A percentile compares a stretch with the other conserved stretches of the same genome.
Evolutionary conservation across 2,888 invertebrate genomes (phyloP).

Genomic region (Sphaerophoria rueppellii): DNA sequence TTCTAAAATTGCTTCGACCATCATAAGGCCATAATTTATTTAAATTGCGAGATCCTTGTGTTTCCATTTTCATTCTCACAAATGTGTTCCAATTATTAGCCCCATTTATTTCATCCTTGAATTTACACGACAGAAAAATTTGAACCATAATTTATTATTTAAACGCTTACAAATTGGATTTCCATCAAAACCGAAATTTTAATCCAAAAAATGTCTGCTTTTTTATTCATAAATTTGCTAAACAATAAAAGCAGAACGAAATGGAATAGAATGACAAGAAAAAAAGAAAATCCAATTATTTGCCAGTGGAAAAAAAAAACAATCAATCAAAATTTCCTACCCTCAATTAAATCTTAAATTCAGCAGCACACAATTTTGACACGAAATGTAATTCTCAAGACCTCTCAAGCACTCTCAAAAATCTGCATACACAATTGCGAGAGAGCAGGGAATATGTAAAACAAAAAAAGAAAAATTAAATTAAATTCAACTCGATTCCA

Average conservation of each 20-base stretch:
- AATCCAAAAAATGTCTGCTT: neutral
- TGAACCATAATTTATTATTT: slow-evolving; percentile 16
- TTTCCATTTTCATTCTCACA: no score
- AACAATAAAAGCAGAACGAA: neutral
- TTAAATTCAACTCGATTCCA: slow-evolving; percentile 23
- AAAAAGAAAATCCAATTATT: slow-evolving; percentile 27
- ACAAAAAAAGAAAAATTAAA: neutral
- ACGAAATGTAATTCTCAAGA: slow-evolving; percentile 49
- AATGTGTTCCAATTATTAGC: neutral
- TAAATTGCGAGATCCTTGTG: no score
- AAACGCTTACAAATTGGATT: slow-evolving; percentile 15
- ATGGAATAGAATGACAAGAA: slow-evolving; percentile 1
- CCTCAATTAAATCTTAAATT: slow-evolving; percentile 68
- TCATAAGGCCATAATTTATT: no score
- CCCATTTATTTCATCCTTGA: neutral
- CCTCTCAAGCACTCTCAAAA: neutral
- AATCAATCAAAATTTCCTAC: slow-evolving; percentile 61
- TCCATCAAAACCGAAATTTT: neutral
- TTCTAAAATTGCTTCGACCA: no score
- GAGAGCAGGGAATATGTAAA: neutral
- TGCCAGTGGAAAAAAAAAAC: slow-evolving; percentile 26
- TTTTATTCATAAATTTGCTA: neutral
- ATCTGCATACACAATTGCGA: neutral
- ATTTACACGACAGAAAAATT: neutral
- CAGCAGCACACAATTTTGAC: slow-evolving; percentile 39